Conservation (phyloP, 2,113 vertebrate genomes). For the Pionites leucogaster region DNA sequence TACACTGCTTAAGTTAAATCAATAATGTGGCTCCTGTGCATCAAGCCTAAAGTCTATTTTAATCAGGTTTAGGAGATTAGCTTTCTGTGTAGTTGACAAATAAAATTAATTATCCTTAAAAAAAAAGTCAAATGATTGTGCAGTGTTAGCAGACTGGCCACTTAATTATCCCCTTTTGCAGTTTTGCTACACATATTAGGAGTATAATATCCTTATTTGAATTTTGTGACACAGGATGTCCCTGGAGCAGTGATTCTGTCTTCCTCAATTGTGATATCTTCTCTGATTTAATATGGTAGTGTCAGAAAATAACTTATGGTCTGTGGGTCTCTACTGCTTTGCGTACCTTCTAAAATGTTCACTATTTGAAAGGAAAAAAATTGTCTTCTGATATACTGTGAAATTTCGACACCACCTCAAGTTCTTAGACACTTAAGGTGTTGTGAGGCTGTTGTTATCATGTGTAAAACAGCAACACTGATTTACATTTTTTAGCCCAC, state of each 20-base stretch:
- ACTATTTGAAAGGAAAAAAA: not conserved
- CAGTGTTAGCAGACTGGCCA: not conserved
- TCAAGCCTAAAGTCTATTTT: not conserved
- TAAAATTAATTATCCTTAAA: not conserved
- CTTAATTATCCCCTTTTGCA: not conserved
- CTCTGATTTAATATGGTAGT: slow-evolving; percentile 2
- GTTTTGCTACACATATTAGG: not conserved
- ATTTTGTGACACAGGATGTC: not conserved
- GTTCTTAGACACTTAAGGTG: not conserved
- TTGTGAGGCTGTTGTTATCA: not conserved
- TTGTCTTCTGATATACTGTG: not conserved
- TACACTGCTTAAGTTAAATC: not conserved
- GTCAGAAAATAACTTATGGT: not conserved
- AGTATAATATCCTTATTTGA: not conserved
- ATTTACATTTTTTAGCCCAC: not conserved
- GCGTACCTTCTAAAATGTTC: not conserved
- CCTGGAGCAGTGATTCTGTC: not conserved
- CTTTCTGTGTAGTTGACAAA: not conserved
- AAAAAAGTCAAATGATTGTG: not conserved
- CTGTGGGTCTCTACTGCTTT: not conserved
- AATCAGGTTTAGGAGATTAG: not conserved
- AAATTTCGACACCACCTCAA: not conserved
- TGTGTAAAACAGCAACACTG: not conserved
- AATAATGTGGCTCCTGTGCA: not conserved
- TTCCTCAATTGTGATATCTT: not conserved